These are phyloP conservation scores for Caenorhabditis remanei DNA, from an alignment of 1,140 invertebrate genomes.

Conservation along the genomic window DNA sequence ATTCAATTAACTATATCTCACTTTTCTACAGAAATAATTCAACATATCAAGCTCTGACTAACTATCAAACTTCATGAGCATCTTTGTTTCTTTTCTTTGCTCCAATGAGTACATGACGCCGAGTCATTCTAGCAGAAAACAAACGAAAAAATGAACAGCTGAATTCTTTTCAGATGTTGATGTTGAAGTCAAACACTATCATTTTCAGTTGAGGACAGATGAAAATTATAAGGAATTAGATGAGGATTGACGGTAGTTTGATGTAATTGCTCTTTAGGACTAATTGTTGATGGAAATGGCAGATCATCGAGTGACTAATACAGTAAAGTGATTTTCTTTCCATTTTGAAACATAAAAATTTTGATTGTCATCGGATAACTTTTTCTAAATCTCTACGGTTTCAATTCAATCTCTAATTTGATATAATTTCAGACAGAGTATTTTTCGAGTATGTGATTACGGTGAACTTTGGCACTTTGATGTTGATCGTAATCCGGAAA, in stretches of 20 bases:
- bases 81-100: not conserved
- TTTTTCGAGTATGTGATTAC: no score
- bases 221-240: conserved; percentile 7
- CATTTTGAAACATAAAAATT: no score
- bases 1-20: no score
- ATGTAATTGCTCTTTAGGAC: not conserved
- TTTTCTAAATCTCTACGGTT: no score
- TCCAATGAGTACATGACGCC: not conserved
- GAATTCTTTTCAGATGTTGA: conserved; percentile 8
- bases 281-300: not conserved
- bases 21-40: not conserved
- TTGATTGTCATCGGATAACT: no score
- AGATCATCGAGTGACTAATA: no score
- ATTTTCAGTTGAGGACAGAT: not conserved
- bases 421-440: no score
- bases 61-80: not conserved
- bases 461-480: not conserved
- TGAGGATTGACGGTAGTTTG: not conserved
- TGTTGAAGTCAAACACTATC: conserved; percentile 33
- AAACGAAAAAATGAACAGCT: not conserved
- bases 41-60: not conserved
- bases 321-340: no score
- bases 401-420: not conserved
- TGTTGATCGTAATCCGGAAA: not conserved
- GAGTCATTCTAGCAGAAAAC: conserved; percentile 8